A percentile compares a stretch with the other conserved stretches of the same genome.
Evolutionary conservation across 2,888 invertebrate species (phyloP).

Genomic region (Campaea margaritaria): DNA sequence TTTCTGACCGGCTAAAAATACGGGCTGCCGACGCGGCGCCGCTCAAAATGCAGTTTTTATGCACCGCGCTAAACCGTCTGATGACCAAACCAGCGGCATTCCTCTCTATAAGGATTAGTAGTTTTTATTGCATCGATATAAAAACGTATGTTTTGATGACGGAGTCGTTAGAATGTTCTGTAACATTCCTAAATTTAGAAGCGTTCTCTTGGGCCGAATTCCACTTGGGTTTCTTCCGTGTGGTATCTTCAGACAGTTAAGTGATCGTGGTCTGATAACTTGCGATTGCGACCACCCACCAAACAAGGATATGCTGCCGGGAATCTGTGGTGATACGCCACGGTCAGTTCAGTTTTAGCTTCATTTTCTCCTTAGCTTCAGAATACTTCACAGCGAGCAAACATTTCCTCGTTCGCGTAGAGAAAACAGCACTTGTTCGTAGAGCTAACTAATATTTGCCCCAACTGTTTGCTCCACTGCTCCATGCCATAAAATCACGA

Average conservation of each 20-base stretch:
- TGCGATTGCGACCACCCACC: background rate
- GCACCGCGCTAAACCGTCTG: constrained; percentile 66
- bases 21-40: constrained; percentile 56
- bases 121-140: constrained; percentile 12
- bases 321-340: background rate
- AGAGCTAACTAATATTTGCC: too few species aligned
- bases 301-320: background rate
- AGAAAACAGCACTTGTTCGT: too few species aligned
- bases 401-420: too few species aligned
- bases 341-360: background rate
- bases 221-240: too few species aligned
- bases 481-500: too few species aligned
- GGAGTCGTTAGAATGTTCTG: constrained; percentile 3
- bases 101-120: constrained; percentile 23
- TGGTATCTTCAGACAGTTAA: too few species aligned
- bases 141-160: constrained; percentile 13
- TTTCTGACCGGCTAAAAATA: constrained; percentile 76
- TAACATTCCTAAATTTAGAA: background rate
- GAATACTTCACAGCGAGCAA: too few species aligned
- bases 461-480: too few species aligned
- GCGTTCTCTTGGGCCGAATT: too few species aligned
- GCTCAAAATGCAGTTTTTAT: constrained; percentile 73
- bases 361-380: too few species aligned
- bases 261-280: too few species aligned
- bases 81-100: constrained; percentile 31